Evolutionary conservation across 2,113 vertebrate genomes (phyloP).

Genomic region (Vireo altiloquus): DNA sequence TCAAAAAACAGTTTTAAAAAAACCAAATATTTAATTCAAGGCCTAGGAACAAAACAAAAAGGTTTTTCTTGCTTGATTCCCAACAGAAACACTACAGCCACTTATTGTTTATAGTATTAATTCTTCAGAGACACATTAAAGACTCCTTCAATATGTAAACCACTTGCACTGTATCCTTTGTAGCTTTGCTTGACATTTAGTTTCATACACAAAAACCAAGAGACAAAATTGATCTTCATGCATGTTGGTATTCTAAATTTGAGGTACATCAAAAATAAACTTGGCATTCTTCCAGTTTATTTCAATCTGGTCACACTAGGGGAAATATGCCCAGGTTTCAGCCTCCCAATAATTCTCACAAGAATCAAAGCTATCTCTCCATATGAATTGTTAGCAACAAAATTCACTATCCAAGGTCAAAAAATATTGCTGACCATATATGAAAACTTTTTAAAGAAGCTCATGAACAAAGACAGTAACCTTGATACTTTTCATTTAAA

Average conservation of each 20-base stretch:
- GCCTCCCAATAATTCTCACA: not conserved
- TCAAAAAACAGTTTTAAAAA: slow-evolving; percentile 17
- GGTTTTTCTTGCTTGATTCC: slow-evolving; percentile 9
- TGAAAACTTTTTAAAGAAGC: not conserved
- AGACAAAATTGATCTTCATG: not conserved
- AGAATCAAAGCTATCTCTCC: not conserved
- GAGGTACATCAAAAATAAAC: slow-evolving; percentile 29
- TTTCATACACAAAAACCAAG: not conserved
- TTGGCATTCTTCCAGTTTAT: not conserved
- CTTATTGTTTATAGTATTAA: slow-evolving; percentile 22
- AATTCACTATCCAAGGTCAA: not conserved
- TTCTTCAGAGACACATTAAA: slow-evolving; percentile 19
- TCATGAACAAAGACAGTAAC: not conserved
- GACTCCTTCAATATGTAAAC: not conserved
- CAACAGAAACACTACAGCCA: not conserved
- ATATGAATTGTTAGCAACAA: not conserved
- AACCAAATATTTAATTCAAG: slow-evolving; percentile 13
- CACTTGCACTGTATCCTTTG: not conserved
- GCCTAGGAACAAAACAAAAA: slow-evolving; percentile 22
- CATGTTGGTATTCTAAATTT: not conserved
- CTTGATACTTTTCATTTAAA: not conserved
- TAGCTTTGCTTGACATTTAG: not conserved
- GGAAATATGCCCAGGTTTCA: not conserved
- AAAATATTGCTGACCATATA: not conserved
- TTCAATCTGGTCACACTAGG: not conserved